Conservation (phyloP, 2,113 vertebrate genomes). For the Protobothrops mucrosquamatus region DNA sequence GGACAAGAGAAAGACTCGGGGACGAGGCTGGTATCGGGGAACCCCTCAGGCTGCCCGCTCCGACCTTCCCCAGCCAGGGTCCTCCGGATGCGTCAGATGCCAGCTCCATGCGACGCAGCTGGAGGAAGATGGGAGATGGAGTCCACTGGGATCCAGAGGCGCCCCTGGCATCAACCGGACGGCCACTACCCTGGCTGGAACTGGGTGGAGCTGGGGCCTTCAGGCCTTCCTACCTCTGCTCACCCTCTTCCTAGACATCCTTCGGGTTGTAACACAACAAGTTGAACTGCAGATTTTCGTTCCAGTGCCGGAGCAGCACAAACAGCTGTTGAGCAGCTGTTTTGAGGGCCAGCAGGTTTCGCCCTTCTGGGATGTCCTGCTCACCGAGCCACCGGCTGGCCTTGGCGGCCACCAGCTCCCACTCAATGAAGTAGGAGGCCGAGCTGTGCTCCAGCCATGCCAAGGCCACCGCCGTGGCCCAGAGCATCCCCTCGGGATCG, state of each 20-base stretch:
- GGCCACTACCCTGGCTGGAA: neutral
- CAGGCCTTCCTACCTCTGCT: accelerated
- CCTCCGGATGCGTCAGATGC: neutral
- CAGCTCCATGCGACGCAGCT: neutral
- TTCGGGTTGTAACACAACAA: constrained; percentile 95
- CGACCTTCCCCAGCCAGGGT: neutral
- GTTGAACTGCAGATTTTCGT: constrained; percentile 93
- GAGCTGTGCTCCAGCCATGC: constrained; percentile 97
- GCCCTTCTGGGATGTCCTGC: constrained; percentile 82
- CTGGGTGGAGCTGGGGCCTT: neutral
- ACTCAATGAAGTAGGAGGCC: constrained; percentile 87
- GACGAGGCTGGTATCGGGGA: neutral
- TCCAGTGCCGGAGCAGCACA: constrained; percentile 94
- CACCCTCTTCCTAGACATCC: constrained; percentile 68
- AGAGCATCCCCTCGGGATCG: constrained; percentile 81
- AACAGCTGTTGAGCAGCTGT: constrained; percentile 92
- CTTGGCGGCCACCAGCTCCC: constrained; percentile 93
- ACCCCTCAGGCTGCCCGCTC: accelerated
- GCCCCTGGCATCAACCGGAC: neutral
- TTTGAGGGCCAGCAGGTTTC: constrained; percentile 75
- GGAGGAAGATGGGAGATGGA: neutral
- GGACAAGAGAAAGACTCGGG: neutral
- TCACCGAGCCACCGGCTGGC: constrained; percentile 84
- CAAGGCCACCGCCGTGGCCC: constrained; percentile 90
- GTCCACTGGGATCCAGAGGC: neutral